Conservation (phyloP, 2,797 vertebrate genomes). For the Argya squamiceps region DNA sequence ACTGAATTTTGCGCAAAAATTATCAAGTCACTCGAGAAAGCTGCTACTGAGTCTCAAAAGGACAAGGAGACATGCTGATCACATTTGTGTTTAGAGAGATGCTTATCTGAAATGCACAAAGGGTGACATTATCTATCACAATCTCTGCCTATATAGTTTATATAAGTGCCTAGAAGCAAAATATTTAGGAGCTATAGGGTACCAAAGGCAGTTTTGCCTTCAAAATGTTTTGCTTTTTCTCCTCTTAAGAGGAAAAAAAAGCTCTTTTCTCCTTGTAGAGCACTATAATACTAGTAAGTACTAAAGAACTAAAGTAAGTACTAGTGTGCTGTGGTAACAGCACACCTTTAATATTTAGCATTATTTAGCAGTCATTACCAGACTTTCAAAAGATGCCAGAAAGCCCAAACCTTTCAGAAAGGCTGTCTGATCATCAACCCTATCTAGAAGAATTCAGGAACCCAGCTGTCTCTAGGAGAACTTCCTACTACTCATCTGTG, state of each 20-base stretch:
- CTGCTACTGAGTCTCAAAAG: constrained; percentile 58
- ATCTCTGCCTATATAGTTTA: constrained; percentile 34
- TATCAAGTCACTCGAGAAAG: constrained; percentile 53
- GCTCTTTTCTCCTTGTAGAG: background rate
- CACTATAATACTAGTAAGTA: background rate
- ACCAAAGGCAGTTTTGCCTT: background rate
- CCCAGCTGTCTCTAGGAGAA: background rate
- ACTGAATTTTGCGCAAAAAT: constrained; percentile 52
- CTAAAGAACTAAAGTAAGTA: background rate
- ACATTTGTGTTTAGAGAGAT: constrained; percentile 65
- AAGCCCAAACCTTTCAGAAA: constrained; percentile 11
- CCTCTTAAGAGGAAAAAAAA: background rate
- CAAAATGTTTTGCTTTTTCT: background rate
- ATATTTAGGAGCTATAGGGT: background rate
- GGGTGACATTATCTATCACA: constrained; percentile 61
- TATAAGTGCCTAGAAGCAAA: constrained; percentile 27
- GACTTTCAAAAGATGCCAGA: background rate
- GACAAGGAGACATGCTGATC: constrained; percentile 60
- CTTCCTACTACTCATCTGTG: background rate
- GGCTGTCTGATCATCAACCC: background rate
- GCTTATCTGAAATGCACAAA: constrained; percentile 66
- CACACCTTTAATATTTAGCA: background rate
- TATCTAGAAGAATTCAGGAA: background rate
- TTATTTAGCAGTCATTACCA: background rate
- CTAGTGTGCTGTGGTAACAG: background rate